Evolutionary conservation across 1,140 invertebrate species (phyloP), one percentile per base, ranked within the genome.

Genomic region (Battus philenor): DNA sequence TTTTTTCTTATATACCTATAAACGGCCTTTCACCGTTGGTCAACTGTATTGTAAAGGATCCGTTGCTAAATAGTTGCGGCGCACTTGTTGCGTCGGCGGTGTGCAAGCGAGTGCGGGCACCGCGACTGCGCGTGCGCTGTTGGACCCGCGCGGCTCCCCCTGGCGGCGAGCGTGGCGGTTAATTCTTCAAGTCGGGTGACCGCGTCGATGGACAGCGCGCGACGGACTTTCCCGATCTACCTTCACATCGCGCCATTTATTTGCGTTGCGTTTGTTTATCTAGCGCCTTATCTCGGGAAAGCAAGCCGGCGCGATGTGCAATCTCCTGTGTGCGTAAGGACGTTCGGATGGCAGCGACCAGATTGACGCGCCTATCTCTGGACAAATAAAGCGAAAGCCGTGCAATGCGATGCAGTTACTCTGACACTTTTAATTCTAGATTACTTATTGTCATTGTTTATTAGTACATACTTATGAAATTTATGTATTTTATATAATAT

Each of bases 1-100:
- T 59, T 77, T 77, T 80, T 80, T 77, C 73, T 71, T 75, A 61
- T 76, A 78, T 74, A 73, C 50, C 61, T 59, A 17, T 38, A 47
- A 47, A 51, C 6, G 31, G 49, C 73, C 75, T 78, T 78, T 81
- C 74, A 78, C 76, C 55, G 59, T 74, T 68, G 56, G 53, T 50
- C 59, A 68, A 64, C 44, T 20, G 24, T 12, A 29, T 45, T 36
- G 45, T 11, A 47, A 49, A 59, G 45, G 58, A 56, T 57, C 49
- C 27, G 44, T 67, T 59, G 64, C 54, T 45, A 59, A 55, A 56
- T 18, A 20, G 50, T 53, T 53, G 44, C 41, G 29, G 13, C 45
- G 36, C 10, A 32, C 36, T 13, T 26, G 39, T 49, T 66, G 60
- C 65, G 34, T 29, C 48, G 44, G 47, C 41, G 47, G 48, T 57